These are phyloP conservation scores for Argyresthia goedartella DNA, from an alignment of 2,888 invertebrate species.

Conservation along the genomic window DNA sequence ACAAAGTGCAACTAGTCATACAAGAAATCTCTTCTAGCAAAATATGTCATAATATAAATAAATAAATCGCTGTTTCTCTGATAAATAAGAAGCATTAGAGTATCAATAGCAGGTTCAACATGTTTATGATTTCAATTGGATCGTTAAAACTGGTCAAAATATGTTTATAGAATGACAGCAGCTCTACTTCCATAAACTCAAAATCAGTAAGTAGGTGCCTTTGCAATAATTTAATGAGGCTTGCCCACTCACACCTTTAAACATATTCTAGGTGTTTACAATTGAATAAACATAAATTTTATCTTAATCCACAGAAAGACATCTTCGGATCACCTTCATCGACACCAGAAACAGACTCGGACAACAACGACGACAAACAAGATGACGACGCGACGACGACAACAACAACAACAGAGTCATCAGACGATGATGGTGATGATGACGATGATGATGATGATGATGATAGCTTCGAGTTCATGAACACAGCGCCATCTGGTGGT, in stretches of 20 bases:
- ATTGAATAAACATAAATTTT: neutral
- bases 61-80: too few relatives aligned
- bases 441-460: constrained; percentile 32
- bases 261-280: neutral
- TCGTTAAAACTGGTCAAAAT: neutral
- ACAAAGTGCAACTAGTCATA: too few relatives aligned
- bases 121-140: too few relatives aligned
- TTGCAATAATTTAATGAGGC: neutral
- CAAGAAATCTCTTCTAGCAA: too few relatives aligned
- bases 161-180: neutral
- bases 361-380: neutral
- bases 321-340: neutral
- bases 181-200: neutral
- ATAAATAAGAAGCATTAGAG: too few relatives aligned
- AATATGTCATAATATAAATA: too few relatives aligned
- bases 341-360: neutral
- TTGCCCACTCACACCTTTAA: neutral
- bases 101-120: too few relatives aligned
- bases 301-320: neutral
- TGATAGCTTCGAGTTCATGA: constrained; percentile 24
- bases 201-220: neutral
- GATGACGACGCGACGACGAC: constrained; percentile 4
- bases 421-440: neutral
- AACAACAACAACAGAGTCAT: constrained; percentile 11
- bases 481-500: constrained; percentile 21